Evolutionary conservation across 2,113 vertebrate species (phyloP).

Genomic region (Calyptommatus sinebrachiatus): DNA sequence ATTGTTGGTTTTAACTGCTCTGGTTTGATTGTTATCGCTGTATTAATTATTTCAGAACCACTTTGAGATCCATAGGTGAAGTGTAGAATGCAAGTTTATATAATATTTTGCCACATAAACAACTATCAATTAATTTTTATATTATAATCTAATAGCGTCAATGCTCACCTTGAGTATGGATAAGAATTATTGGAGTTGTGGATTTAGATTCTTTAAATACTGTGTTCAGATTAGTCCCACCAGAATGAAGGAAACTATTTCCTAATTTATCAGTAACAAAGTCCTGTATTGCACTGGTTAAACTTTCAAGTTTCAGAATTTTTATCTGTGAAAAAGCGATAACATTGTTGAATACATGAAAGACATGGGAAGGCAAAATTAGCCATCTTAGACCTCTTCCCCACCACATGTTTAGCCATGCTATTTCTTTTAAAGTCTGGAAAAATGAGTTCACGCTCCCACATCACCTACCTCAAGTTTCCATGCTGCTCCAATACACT

Average conservation of each 20-base stretch:
- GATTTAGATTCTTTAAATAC: constrained; percentile 44
- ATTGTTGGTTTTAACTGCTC: too few species aligned
- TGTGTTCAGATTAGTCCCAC: constrained; percentile 51
- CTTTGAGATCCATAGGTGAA: too few species aligned
- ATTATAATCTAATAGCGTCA: background rate
- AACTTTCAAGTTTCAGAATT: constrained; percentile 60
- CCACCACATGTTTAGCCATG: too few species aligned
- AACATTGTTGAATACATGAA: background rate
- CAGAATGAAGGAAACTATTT: constrained; percentile 43
- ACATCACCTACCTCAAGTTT: too few species aligned
- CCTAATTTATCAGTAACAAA: constrained; percentile 68
- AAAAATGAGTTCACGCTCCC: too few species aligned
- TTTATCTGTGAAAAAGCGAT: constrained; percentile 60
- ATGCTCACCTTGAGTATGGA: constrained; percentile 60
- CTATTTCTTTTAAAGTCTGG: background rate
- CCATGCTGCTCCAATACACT: too few species aligned
- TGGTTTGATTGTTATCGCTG: too few species aligned
- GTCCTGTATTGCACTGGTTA: constrained; percentile 49
- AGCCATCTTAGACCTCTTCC: background rate
- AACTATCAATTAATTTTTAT: background rate
- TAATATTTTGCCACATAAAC: too few species aligned
- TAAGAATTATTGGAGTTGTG: constrained; percentile 53
- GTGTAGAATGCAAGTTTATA: too few species aligned
- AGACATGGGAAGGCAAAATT: background rate
- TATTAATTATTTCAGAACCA: too few species aligned